Evolutionary conservation across 2,888 invertebrate genomes (phyloP).

Genomic region (Deilephila elpenor): DNA sequence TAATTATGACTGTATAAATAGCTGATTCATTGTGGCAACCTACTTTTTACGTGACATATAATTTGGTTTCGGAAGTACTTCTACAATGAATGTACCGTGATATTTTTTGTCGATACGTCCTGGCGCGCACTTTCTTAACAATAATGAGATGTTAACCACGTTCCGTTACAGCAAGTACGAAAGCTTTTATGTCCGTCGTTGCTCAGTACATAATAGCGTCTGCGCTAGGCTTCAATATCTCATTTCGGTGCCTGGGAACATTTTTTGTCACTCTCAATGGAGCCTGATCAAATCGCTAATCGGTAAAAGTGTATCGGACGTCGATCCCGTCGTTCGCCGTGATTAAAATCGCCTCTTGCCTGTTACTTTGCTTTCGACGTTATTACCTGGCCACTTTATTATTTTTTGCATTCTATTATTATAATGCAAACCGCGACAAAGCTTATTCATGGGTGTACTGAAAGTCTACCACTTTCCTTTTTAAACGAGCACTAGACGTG

Average conservation of each 20-base stretch:
- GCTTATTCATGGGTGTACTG: slow-evolving; percentile 29
- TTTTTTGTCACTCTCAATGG: slow-evolving; percentile 34
- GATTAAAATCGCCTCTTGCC: slow-evolving; percentile 56
- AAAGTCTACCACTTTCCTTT: slow-evolving; percentile 30
- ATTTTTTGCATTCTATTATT: slow-evolving; percentile 38
- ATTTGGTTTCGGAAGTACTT: slow-evolving; percentile 18
- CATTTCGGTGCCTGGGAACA: slow-evolving; percentile 47
- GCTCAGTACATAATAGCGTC: neutral
- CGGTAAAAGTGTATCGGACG: slow-evolving; percentile 71
- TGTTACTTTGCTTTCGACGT: slow-evolving; percentile 46
- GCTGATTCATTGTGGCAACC: neutral
- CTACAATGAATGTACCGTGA: slow-evolving; percentile 18
- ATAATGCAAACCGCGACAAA: slow-evolving; percentile 29
- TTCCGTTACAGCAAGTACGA: slow-evolving; percentile 13
- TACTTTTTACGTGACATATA: slow-evolving; percentile 1
- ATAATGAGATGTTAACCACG: slow-evolving; percentile 19
- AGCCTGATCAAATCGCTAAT: slow-evolving; percentile 61
- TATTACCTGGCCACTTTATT: slow-evolving; percentile 43
- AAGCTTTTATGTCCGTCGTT: slow-evolving; percentile 8
- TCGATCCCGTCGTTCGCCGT: slow-evolving; percentile 49
- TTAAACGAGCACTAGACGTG: slow-evolving; percentile 9
- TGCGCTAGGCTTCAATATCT: slow-evolving; percentile 11
- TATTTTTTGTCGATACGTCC: slow-evolving; percentile 21
- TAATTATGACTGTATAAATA: neutral
- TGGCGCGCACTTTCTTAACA: slow-evolving; percentile 13